A percentile compares a stretch with the other conserved stretches of the same genome.
Conservation (phyloP, 2,113 vertebrate genomes). For the Lepus americanus region DNA sequence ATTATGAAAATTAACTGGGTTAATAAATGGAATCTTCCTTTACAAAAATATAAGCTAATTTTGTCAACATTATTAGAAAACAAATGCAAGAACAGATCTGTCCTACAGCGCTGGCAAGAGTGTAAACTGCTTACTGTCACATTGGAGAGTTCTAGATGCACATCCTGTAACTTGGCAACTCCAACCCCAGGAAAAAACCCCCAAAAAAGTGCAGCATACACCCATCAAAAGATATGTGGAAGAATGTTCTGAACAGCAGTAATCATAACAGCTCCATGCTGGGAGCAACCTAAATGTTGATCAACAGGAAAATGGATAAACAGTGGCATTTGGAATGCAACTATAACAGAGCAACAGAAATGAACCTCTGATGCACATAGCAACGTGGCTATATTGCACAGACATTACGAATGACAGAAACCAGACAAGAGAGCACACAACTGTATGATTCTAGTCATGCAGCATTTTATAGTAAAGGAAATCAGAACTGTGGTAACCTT, state of each 20-base stretch:
- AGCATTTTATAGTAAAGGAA: background rate
- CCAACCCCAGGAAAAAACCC: background rate
- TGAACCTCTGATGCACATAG: background rate
- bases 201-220: background rate
- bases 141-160: background rate
- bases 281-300: background rate
- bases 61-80: conserved; percentile 43
- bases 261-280: background rate
- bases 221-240: background rate
- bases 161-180: background rate
- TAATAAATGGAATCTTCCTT: conserved; percentile 21
- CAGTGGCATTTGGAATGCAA: background rate
- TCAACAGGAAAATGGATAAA: background rate
- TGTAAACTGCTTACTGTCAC: background rate
- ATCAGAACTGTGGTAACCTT: background rate
- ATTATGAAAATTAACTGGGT: background rate
- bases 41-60: background rate
- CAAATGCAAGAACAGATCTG: background rate
- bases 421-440: background rate
- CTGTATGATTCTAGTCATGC: background rate
- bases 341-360: background rate
- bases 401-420: background rate
- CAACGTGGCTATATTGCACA: background rate
- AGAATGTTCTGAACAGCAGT: background rate
- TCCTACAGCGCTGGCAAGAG: background rate